Conservation (phyloP, 2,113 vertebrate species). For the Xenopus borealis region DNA sequence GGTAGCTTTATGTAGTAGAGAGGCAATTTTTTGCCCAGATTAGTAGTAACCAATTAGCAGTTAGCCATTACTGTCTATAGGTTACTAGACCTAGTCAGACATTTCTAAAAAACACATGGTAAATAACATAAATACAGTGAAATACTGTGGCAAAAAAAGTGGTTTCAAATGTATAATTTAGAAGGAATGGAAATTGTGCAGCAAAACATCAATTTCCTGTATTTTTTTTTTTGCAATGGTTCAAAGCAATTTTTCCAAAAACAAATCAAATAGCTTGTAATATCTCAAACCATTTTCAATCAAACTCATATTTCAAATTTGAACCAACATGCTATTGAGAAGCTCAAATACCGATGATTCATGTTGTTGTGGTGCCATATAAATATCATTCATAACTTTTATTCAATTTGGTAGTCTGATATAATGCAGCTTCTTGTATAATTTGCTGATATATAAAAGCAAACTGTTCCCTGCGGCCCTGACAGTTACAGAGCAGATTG, state of each 20-base stretch:
- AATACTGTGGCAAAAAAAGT: too few relatives aligned
- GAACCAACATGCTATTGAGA: slow-evolving; percentile 1
- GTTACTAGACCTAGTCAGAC: too few relatives aligned
- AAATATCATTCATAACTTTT: slow-evolving; percentile 17
- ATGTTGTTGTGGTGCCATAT: slow-evolving; percentile 4
- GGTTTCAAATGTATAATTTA: too few relatives aligned
- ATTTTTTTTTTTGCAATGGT: background rate
- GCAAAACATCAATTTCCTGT: background rate
- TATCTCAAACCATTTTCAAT: slow-evolving; percentile 15
- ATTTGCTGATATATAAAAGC: slow-evolving; percentile 13
- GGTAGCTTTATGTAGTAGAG: too few relatives aligned
- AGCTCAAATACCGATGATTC: slow-evolving; percentile 12
- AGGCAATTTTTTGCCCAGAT: too few relatives aligned
- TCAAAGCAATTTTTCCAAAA: slow-evolving; percentile 15
- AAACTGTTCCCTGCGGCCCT: background rate
- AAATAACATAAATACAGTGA: too few relatives aligned
- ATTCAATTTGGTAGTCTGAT: slow-evolving; percentile 15
- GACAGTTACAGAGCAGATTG: slow-evolving; percentile 1
- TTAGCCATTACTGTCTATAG: too few relatives aligned
- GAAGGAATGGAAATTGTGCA: background rate
- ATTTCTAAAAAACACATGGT: too few relatives aligned
- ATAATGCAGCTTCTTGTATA: slow-evolving; percentile 6
- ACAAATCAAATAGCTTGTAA: slow-evolving; percentile 9
- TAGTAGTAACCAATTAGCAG: too few relatives aligned
- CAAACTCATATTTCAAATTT: slow-evolving; percentile 12